A percentile compares a stretch with the other conserved stretches of the same genome.
These are phyloP conservation scores for Leptinotarsa tumamoca DNA, from an alignment of 2,888 invertebrate species.

Conservation along the genomic window DNA sequence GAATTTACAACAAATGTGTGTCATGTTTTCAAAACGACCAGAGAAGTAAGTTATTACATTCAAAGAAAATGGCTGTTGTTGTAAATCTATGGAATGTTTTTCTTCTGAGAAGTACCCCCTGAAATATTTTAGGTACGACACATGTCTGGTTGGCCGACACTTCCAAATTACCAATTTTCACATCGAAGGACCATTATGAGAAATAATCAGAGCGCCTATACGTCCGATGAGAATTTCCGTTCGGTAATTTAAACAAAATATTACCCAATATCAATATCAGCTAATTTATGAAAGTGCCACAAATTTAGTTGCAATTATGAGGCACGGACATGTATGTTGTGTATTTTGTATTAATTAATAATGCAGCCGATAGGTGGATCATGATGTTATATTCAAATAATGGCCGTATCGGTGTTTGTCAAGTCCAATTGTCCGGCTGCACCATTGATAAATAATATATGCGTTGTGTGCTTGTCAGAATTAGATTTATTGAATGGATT, in stretches of 20 bases:
- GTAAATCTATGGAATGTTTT: background rate
- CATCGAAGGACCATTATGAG: background rate
- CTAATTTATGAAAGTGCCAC: constrained; percentile 65
- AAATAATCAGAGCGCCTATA: background rate
- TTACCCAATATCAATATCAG: constrained; percentile 64
- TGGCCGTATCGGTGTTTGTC: constrained; percentile 63
- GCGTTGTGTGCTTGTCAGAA: constrained; percentile 62
- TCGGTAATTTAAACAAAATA: constrained; percentile 64
- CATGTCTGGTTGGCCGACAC: background rate
- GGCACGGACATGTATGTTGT: constrained; percentile 64
- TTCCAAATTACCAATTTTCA: background rate
- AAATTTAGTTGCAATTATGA: constrained; percentile 65
- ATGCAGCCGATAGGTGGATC: constrained; percentile 64
- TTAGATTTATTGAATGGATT: constrained; percentile 63
- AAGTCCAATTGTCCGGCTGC: constrained; percentile 62
- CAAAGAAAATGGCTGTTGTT: too few species aligned
- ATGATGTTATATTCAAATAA: constrained; percentile 65
- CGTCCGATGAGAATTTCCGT: constrained; percentile 58
- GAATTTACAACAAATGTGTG: too few species aligned
- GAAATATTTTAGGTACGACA: too few species aligned
- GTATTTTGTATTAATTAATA: constrained; percentile 65
- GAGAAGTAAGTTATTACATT: too few species aligned
- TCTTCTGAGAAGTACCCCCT: background rate
- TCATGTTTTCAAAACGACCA: too few species aligned
- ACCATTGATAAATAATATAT: constrained; percentile 63